Conservation (phyloP, 2,888 invertebrate genomes). For the Philonicus albiceps region DNA sequence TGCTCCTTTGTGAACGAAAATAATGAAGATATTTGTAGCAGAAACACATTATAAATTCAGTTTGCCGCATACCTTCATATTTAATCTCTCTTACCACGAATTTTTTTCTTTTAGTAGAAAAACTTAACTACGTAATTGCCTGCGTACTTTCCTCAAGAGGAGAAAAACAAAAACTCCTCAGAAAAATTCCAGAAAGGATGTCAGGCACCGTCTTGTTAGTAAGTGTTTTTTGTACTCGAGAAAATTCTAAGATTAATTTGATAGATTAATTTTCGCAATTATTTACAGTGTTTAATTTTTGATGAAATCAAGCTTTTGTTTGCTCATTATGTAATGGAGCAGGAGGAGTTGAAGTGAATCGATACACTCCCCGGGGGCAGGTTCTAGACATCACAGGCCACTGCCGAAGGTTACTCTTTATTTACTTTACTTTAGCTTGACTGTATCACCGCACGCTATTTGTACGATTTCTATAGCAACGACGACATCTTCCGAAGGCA, state of each 20-base stretch:
- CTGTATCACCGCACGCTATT: not conserved
- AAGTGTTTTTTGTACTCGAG: not conserved
- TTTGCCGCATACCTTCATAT: not conserved
- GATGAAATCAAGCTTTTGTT: not conserved
- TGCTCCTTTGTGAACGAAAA: not conserved
- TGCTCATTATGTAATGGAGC: not conserved
- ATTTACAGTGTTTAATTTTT: not conserved
- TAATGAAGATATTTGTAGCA: not conserved
- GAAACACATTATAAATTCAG: not conserved
- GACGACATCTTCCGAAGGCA: not conserved
- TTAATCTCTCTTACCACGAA: not conserved
- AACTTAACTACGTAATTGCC: not conserved
- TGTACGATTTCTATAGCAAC: not conserved
- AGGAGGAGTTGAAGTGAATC: not conserved
- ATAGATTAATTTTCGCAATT: not conserved
- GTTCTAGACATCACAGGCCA: not conserved
- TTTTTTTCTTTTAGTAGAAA: not conserved
- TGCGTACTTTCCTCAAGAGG: not conserved
- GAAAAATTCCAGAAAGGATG: not conserved
- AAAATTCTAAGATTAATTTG: not conserved
- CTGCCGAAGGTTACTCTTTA: slow-evolving; percentile 12
- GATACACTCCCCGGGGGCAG: not conserved
- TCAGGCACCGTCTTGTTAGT: not conserved
- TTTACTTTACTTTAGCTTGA: slow-evolving; percentile 8
- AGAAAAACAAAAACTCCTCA: not conserved